phyloP scores from a whole-genome alignment of 1,140 invertebrate genomes.

The Aphelenchoides fujianensis region DNA sequence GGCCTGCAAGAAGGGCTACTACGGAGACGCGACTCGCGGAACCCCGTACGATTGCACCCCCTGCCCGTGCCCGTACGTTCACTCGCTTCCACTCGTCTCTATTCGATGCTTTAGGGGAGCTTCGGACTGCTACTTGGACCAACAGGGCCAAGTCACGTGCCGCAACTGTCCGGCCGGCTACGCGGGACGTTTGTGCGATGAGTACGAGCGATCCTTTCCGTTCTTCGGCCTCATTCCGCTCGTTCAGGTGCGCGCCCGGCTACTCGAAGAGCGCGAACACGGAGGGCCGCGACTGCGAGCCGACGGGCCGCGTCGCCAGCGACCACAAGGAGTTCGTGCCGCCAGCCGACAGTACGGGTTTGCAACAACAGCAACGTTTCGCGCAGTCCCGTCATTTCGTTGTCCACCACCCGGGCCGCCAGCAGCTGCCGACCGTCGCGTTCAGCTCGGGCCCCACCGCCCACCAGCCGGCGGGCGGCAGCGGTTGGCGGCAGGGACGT shows the following conservation, averaged over 20 bases:
- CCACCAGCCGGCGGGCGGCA: neutral
- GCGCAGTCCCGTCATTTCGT: conserved; percentile 10
- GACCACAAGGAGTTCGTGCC: conserved; percentile 54
- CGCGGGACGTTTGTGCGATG: conserved; percentile 76
- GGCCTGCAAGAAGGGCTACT: conserved; percentile 80
- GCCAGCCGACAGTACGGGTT: conserved; percentile 50
- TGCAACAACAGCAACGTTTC: too few relatives aligned
- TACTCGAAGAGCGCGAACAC: conserved; percentile 54
- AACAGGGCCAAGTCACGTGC: conserved; percentile 77
- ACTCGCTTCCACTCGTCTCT: neutral
- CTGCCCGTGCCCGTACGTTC: conserved; percentile 79
- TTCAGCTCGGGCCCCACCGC: conserved; percentile 6
- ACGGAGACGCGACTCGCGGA: conserved; percentile 79
- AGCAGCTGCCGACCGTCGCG: neutral
- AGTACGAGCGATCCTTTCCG: conserved; percentile 72
- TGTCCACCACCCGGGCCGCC: neutral
- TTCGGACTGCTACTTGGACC: conserved; percentile 74
- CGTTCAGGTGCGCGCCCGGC: conserved; percentile 57
- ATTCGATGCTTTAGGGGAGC: conserved; percentile 54
- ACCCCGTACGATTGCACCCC: conserved; percentile 76
- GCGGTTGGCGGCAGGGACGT: conserved; percentile 31
- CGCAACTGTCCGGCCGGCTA: conserved; percentile 79
- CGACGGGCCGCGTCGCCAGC: conserved; percentile 50
- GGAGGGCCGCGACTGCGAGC: conserved; percentile 59
- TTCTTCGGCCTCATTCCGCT: neutral